A percentile compares a stretch with the other conserved stretches of the same genome.
phyloP scores from a whole-genome alignment of 2,113 vertebrate species.

The Laterallus jamaicensis region DNA sequence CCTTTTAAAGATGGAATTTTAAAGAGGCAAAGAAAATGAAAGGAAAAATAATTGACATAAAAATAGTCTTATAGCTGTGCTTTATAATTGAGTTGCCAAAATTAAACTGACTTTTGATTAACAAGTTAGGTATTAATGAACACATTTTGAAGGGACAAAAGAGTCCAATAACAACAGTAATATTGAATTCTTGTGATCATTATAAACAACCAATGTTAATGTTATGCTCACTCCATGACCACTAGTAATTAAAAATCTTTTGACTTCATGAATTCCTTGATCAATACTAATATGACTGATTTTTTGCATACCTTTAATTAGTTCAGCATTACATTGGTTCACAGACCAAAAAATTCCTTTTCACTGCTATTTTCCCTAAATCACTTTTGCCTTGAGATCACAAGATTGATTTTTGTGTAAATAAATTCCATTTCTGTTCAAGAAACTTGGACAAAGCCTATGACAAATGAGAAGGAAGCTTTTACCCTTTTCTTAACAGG shows the following conservation, averaged over 20 bases:
- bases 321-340: neutral
- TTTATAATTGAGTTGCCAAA: neutral
- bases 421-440: neutral
- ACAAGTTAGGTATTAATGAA: neutral
- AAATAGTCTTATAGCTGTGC: neutral
- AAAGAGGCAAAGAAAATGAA: neutral
- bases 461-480: neutral
- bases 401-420: neutral
- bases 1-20: neutral
- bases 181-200: neutral
- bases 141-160: neutral
- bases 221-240: neutral
- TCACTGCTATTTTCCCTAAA: neutral
- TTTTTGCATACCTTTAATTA: neutral
- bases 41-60: neutral
- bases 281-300: neutral
- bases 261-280: neutral
- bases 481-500: neutral
- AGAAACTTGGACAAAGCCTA: neutral
- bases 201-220: neutral
- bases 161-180: neutral
- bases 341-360: neutral
- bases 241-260: neutral
- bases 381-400: neutral
- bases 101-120: neutral